Conservation (phyloP, 2,888 invertebrate species). For the Netelia virgata region DNA sequence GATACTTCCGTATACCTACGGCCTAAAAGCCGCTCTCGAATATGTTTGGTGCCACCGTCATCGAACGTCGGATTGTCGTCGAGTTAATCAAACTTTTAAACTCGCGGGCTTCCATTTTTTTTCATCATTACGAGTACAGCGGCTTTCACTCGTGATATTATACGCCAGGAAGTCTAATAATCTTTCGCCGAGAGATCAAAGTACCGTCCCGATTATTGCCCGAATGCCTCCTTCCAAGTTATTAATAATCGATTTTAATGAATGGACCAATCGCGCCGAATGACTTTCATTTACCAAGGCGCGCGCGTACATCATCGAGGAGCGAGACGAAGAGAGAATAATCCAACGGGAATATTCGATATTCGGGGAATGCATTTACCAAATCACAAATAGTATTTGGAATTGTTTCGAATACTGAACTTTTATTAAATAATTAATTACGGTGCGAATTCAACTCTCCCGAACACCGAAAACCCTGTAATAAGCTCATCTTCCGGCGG, state of each 20-base stretch:
- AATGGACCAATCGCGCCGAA: not conserved
- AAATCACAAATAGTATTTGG: not conserved
- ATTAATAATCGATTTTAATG: constrained; percentile 44
- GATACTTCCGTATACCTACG: too few relatives aligned
- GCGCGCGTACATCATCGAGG: not conserved
- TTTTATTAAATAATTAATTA: not conserved
- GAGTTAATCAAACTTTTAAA: constrained; percentile 2
- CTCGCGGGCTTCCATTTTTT: constrained; percentile 12
- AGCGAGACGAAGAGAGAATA: not conserved
- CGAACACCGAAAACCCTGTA: constrained; percentile 6
- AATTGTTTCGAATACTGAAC: not conserved
- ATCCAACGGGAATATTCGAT: not conserved
- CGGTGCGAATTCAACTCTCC: not conserved
- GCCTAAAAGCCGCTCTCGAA: not conserved
- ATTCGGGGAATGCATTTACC: not conserved
- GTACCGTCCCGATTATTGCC: constrained; percentile 14
- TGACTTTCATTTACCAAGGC: not conserved
- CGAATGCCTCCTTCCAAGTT: not conserved
- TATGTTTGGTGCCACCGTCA: not conserved
- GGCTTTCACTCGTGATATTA: constrained; percentile 37
- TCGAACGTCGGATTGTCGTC: constrained; percentile 31
- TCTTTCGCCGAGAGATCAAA: constrained; percentile 10
- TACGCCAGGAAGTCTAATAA: constrained; percentile 17
- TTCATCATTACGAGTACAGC: not conserved
- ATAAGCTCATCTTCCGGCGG: constrained; percentile 25